These are phyloP conservation scores for Pteronotus mesoamericanus DNA, from an alignment of 2,797 vertebrate genomes.

Conservation along the genomic window DNA sequence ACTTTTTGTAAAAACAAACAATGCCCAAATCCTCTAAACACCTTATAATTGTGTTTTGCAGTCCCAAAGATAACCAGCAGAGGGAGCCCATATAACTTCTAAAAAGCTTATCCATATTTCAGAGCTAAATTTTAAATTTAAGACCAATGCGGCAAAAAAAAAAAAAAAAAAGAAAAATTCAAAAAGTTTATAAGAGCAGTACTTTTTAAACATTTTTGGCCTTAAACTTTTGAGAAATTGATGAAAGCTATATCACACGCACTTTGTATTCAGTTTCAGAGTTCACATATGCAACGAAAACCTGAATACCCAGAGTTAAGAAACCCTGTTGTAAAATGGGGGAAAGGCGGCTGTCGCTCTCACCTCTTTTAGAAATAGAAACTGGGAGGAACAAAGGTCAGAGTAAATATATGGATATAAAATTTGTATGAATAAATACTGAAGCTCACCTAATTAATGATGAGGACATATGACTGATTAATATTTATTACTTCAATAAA, in stretches of 20 bases:
- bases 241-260: neutral
- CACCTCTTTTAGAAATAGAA: neutral
- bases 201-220: neutral
- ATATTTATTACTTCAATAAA: neutral
- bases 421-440: neutral
- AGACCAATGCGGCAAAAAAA: neutral
- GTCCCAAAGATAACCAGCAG: conserved; percentile 53
- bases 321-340: neutral
- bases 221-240: neutral
- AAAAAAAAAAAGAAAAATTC: too few relatives aligned
- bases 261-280: neutral
- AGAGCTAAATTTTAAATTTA: neutral
- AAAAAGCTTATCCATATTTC: neutral
- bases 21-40: neutral
- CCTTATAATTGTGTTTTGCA: neutral
- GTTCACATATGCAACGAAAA: neutral
- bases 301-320: neutral
- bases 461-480: neutral
- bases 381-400: neutral
- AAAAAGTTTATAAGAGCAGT: neutral
- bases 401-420: neutral
- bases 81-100: conserved; percentile 30
- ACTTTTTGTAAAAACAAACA: neutral
- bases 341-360: neutral
- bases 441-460: neutral